Evolutionary conservation across 2,797 vertebrate genomes (phyloP).

Genomic region (Sebastes iracundus): DNA sequence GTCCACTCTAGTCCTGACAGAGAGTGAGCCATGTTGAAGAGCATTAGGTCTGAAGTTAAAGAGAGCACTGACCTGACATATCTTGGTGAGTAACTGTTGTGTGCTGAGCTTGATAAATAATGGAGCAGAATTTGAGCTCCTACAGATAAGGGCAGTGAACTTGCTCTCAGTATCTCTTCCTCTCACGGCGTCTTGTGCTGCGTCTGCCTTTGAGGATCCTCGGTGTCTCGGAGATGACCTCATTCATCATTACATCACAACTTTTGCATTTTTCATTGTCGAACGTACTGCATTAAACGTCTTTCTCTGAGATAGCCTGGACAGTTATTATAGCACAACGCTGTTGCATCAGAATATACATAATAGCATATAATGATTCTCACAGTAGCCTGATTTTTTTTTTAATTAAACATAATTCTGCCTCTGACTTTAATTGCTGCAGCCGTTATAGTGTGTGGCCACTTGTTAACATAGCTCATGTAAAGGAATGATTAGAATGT

Average conservation of each 20-base stretch:
- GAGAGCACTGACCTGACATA: conserved; percentile 63
- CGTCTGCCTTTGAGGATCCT: background rate
- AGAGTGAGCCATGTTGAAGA: conserved; percentile 54
- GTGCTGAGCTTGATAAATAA: conserved; percentile 72
- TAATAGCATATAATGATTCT: background rate
- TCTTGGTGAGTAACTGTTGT: conserved; percentile 67
- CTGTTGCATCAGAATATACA: background rate
- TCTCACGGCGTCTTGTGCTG: background rate
- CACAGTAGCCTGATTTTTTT: background rate
- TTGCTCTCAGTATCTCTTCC: conserved; percentile 20
- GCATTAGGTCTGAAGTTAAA: conserved; percentile 60
- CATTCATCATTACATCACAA: background rate
- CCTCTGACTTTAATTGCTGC: background rate
- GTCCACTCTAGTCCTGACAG: conserved; percentile 41
- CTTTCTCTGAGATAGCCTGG: background rate
- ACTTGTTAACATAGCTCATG: background rate
- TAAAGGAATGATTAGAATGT: background rate
- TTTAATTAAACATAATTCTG: conserved; percentile 24
- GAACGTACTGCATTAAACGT: background rate
- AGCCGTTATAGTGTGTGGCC: background rate
- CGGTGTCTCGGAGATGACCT: background rate
- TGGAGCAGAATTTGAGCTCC: conserved; percentile 50
- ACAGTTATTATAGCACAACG: background rate
- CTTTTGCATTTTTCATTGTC: conserved; percentile 19
- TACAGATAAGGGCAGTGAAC: conserved; percentile 45